phyloP scores from a whole-genome alignment of 1,140 invertebrate genomes.

The Colletes latitarsis region DNA sequence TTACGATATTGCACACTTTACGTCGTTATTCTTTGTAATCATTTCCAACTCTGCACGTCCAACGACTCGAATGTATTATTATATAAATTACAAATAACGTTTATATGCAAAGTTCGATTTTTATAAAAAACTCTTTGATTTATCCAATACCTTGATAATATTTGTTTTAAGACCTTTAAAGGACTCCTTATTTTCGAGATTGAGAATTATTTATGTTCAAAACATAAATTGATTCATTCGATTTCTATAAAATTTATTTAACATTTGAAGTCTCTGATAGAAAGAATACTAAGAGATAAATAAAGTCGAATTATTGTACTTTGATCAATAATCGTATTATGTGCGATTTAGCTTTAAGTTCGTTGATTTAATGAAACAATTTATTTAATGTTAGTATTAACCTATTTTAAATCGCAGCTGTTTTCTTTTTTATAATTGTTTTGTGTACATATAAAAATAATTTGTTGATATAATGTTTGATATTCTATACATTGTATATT shows the following conservation, averaged over 20 bases:
- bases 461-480: constrained; percentile 29
- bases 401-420: constrained; percentile 15
- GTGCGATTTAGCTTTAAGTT: constrained; percentile 8
- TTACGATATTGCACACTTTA: constrained; percentile 49
- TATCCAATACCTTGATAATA: constrained; percentile 14
- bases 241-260: constrained; percentile 14
- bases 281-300: neutral
- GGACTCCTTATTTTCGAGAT: constrained; percentile 23
- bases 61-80: constrained; percentile 49
- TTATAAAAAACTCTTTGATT: constrained; percentile 30
- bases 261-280: neutral
- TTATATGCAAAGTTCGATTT: constrained; percentile 34
- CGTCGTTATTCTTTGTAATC: constrained; percentile 40
- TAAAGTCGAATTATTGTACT: constrained; percentile 15
- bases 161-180: constrained; percentile 12
- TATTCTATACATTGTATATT: neutral
- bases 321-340: neutral
- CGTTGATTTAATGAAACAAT: constrained; percentile 10
- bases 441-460: constrained; percentile 33
- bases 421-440: constrained; percentile 12
- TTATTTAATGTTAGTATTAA: constrained; percentile 31
- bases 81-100: constrained; percentile 40
- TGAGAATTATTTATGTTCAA: neutral
- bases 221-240: neutral
- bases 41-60: constrained; percentile 33